phyloP scores from a whole-genome alignment of 2,113 vertebrate species.

The Grantiella picta region DNA sequence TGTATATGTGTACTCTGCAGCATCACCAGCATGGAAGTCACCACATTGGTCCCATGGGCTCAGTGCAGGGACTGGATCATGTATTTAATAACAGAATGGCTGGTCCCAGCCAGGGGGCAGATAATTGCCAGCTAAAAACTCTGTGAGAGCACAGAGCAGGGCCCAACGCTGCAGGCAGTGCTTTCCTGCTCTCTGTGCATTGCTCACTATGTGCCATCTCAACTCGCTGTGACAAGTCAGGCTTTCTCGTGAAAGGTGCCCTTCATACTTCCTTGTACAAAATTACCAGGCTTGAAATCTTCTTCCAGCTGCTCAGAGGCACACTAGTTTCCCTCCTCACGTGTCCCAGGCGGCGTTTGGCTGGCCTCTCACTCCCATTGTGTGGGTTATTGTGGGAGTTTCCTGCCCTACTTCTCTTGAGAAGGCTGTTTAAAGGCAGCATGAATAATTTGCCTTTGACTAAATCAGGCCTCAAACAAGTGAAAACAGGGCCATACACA shows the following conservation, averaged over 20 bases:
- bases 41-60: not conserved
- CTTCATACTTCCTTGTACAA: slow-evolving; percentile 3
- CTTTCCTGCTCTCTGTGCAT: not conserved
- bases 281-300: slow-evolving; percentile 26
- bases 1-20: not conserved
- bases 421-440: slow-evolving; percentile 45
- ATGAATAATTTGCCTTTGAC: slow-evolving; percentile 46
- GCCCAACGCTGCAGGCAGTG: fast-evolving
- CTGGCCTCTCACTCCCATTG: slow-evolving; percentile 25
- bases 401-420: slow-evolving; percentile 65
- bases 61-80: fast-evolving
- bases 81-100: not conserved
- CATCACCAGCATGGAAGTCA: not conserved
- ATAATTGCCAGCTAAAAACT: not conserved
- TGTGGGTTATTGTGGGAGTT: slow-evolving; percentile 46
- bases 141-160: not conserved
- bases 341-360: slow-evolving; percentile 7
- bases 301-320: slow-evolving; percentile 55
- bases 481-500: not conserved
- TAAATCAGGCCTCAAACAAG: slow-evolving; percentile 34
- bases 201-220: not conserved
- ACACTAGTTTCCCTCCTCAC: slow-evolving; percentile 35
- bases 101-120: not conserved
- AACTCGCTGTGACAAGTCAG: not conserved
- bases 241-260: not conserved